A percentile compares a stretch with the other conserved stretches of the same genome.
phyloP scores from a whole-genome alignment of 2,113 vertebrate species.

The Notarius lentiginosus region DNA sequence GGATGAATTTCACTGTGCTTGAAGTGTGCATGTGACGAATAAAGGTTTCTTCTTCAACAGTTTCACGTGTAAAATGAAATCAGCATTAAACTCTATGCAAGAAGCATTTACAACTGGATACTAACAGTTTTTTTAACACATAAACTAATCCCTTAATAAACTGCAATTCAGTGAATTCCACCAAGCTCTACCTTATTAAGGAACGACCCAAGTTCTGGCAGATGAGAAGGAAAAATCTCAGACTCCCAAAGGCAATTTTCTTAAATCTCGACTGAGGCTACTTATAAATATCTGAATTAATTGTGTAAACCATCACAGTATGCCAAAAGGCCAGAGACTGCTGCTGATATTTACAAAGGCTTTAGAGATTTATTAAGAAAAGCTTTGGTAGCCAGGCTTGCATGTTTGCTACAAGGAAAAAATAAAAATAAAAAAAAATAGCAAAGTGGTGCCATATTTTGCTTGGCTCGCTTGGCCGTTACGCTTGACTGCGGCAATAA shows the following conservation, averaged over 20 bases:
- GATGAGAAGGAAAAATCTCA: slow-evolving; percentile 52
- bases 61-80: not conserved
- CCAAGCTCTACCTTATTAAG: slow-evolving; percentile 64
- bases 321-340: slow-evolving; percentile 42
- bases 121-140: slow-evolving; percentile 44
- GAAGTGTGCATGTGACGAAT: too few species aligned
- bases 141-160: slow-evolving; percentile 46
- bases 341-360: slow-evolving; percentile 46
- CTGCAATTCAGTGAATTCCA: slow-evolving; percentile 69
- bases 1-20: too few species aligned
- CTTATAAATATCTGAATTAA: slow-evolving; percentile 66
- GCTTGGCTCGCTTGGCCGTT: slow-evolving; percentile 19
- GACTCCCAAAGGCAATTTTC: slow-evolving; percentile 64
- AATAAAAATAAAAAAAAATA: slow-evolving; percentile 22
- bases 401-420: slow-evolving; percentile 17
- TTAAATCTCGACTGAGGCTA: slow-evolving; percentile 39
- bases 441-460: not conserved
- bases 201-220: slow-evolving; percentile 52
- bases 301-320: slow-evolving; percentile 59
- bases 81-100: slow-evolving; percentile 31
- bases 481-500: slow-evolving; percentile 24
- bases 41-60: too few species aligned
- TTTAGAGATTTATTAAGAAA: slow-evolving; percentile 45
- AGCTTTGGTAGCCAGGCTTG: slow-evolving; percentile 4
- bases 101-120: slow-evolving; percentile 10